A percentile compares a stretch with the other conserved stretches of the same genome.
Conservation (phyloP, 2,888 invertebrate species). For the Druceiella hillmani region DNA sequence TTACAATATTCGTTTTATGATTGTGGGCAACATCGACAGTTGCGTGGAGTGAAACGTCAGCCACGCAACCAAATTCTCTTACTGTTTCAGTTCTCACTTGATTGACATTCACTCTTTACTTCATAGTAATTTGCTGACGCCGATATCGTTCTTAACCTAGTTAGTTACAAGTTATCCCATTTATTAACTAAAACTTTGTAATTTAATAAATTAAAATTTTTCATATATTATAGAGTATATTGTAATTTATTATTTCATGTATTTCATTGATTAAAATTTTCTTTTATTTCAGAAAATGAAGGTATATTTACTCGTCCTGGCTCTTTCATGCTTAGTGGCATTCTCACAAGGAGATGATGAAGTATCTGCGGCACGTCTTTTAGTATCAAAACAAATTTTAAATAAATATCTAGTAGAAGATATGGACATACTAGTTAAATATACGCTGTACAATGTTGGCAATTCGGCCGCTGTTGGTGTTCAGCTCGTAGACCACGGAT, state of each 20-base stretch:
- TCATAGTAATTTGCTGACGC: no score
- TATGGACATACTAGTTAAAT: constrained; percentile 93
- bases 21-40: constrained; percentile 34
- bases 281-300: constrained; percentile 33
- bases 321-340: constrained; percentile 41
- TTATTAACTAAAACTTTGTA: no score
- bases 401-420: constrained; percentile 96
- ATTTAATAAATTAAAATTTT: no score
- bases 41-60: constrained; percentile 54
- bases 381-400: constrained; percentile 90
- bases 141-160: no score
- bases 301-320: constrained; percentile 35
- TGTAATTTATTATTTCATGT: no score
- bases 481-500: constrained; percentile 82
- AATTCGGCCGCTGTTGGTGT: constrained; percentile 86
- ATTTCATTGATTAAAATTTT: no score
- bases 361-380: constrained; percentile 70
- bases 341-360: constrained; percentile 58
- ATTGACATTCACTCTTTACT: no score
- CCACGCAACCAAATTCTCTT: constrained; percentile 38
- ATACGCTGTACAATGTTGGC: constrained; percentile 91
- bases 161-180: no score
- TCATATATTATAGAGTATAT: no score
- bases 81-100: no score
- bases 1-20: no score